Conservation (phyloP, 2,113 vertebrate species). For the Tautogolabrus adspersus region DNA sequence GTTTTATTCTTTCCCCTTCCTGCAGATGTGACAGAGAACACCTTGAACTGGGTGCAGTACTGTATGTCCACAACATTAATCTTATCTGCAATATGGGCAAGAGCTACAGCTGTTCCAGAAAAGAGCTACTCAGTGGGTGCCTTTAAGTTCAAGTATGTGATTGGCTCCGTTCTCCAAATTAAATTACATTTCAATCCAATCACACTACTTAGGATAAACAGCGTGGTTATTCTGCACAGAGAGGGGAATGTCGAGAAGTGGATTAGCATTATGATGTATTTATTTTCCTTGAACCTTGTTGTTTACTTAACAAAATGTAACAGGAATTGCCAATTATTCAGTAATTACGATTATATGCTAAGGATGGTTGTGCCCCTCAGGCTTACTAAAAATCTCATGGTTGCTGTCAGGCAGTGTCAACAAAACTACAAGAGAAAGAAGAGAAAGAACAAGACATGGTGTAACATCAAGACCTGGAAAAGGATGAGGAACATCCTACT, state of each 20-base stretch:
- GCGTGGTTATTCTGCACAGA: not conserved
- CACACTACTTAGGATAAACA: not conserved
- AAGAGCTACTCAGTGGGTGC: constrained; percentile 22
- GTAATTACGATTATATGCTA: not conserved
- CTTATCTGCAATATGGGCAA: constrained; percentile 20
- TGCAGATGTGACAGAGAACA: constrained; percentile 55
- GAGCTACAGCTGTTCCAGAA: constrained; percentile 44
- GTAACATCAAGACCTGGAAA: constrained; percentile 35
- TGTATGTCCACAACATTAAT: constrained; percentile 56
- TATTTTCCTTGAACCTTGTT: not conserved
- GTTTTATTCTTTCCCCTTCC: constrained; percentile 47
- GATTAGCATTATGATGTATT: not conserved
- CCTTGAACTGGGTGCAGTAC: constrained; percentile 50
- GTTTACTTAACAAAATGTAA: constrained; percentile 26
- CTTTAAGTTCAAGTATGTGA: constrained; percentile 39
- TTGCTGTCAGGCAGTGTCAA: constrained; percentile 13
- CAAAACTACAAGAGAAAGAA: constrained; percentile 8
- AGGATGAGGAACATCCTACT: constrained; percentile 41
- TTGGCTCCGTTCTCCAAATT: constrained; percentile 42
- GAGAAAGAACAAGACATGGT: constrained; percentile 15
- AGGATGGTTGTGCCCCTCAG: not conserved
- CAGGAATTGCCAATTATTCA: constrained; percentile 4
- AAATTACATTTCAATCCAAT: constrained; percentile 51
- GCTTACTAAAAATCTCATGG: constrained; percentile 10
- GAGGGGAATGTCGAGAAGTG: not conserved